Conservation (phyloP, 2,113 vertebrate species). For the Saguinus midas region DNA sequence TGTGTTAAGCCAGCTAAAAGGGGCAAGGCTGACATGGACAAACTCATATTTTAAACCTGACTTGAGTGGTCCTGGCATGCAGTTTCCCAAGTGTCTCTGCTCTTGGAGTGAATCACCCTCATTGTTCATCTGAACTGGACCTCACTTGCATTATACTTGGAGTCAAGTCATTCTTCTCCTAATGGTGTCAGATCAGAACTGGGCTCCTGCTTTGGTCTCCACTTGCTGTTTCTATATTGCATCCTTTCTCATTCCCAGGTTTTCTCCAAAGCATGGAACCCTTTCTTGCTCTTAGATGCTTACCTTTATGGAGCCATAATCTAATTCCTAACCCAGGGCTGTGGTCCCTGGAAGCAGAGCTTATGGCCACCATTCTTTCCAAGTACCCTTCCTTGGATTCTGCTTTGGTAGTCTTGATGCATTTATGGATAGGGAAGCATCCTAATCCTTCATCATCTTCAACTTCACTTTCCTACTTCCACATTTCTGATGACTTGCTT, state of each 20-base stretch:
- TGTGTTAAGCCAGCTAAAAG: background rate
- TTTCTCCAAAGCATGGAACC: background rate
- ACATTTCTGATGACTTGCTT: background rate
- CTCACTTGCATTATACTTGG: background rate
- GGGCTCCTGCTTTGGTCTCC: background rate
- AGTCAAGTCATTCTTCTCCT: background rate
- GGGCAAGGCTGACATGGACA: background rate
- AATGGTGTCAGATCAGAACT: background rate
- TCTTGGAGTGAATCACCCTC: background rate
- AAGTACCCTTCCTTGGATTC: background rate
- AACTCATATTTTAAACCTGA: background rate
- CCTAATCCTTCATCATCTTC: background rate
- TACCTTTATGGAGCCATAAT: background rate
- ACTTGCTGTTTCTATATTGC: background rate
- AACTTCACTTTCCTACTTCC: background rate
- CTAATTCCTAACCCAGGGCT: background rate
- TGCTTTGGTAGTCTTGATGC: background rate
- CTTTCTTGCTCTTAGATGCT: background rate
- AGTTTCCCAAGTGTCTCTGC: background rate
- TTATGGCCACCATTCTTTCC: background rate
- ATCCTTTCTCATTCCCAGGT: background rate
- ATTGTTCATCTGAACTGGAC: background rate
- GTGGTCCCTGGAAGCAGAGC: background rate
- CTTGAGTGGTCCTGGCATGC: background rate
- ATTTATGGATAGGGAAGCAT: background rate